Evolutionary conservation across 2,797 vertebrate genomes (phyloP).

Genomic region (Anguilla anguilla): DNA sequence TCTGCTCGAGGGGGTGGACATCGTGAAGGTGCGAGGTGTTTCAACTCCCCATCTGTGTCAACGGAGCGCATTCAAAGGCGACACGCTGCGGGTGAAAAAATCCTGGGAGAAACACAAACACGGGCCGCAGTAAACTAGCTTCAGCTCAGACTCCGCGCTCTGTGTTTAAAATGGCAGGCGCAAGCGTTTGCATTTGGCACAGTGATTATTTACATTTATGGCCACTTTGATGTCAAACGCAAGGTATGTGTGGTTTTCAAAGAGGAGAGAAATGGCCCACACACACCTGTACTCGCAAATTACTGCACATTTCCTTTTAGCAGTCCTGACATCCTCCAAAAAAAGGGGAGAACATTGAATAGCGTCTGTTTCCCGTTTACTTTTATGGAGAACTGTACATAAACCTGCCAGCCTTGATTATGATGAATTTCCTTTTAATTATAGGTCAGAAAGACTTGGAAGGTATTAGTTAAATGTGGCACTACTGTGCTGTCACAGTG

Average conservation of each 20-base stretch:
- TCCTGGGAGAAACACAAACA: slow-evolving; percentile 1
- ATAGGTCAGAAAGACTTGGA: background rate
- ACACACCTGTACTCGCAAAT: slow-evolving; percentile 12
- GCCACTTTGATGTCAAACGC: slow-evolving; percentile 10
- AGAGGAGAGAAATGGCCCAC: background rate
- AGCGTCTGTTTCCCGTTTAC: background rate
- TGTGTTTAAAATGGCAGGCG: slow-evolving; percentile 7
- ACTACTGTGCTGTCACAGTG: background rate
- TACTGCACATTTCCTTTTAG: slow-evolving; percentile 5
- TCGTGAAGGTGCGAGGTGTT: slow-evolving; percentile 25
- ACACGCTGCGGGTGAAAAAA: background rate
- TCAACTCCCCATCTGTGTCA: slow-evolving; percentile 30
- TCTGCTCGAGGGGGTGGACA: slow-evolving; percentile 18
- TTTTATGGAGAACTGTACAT: background rate
- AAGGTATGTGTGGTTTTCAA: background rate
- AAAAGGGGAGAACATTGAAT: background rate
- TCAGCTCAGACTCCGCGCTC: background rate
- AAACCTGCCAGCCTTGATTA: background rate
- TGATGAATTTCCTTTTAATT: background rate
- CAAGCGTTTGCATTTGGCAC: slow-evolving; percentile 16
- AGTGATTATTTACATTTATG: slow-evolving; percentile 22
- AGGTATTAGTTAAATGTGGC: background rate
- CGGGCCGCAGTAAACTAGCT: background rate
- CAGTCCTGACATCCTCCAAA: background rate
- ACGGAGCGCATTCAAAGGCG: slow-evolving; percentile 18